These are phyloP conservation scores for Monomorium pharaonis DNA, from an alignment of 1,140 invertebrate genomes.

Conservation along the genomic window DNA sequence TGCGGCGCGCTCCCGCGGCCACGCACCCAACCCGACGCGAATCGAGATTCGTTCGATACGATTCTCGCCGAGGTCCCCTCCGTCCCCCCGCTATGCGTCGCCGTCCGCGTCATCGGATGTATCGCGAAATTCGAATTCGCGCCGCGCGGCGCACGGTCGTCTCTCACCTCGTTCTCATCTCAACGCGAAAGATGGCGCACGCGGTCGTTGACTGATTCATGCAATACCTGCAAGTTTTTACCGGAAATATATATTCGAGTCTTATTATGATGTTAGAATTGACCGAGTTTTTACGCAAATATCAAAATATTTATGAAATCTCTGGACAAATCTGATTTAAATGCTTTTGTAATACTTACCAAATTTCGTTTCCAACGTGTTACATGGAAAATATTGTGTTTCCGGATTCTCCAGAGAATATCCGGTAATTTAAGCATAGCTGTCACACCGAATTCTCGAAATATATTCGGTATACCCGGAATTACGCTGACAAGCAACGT, in stretches of 20 bases:
- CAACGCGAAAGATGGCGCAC: background rate
- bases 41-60: conserved; percentile 55
- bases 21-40: conserved; percentile 47
- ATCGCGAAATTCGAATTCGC: too few relatives aligned
- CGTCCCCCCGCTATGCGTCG: too few relatives aligned
- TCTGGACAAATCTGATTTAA: too few relatives aligned
- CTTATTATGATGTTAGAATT: background rate
- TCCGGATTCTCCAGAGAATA: too few relatives aligned
- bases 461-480: too few relatives aligned
- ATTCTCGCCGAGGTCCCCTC: too few relatives aligned
- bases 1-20: conserved; percentile 78
- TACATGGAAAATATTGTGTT: too few relatives aligned
- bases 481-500: too few relatives aligned
- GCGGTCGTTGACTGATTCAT: background rate
- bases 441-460: background rate
- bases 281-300: background rate
- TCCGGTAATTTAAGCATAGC: background rate
- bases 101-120: background rate
- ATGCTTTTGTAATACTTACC: too few relatives aligned
- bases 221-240: background rate
- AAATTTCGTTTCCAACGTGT: too few relatives aligned
- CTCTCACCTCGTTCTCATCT: background rate
- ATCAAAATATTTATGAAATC: too few relatives aligned
- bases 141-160: too few relatives aligned
- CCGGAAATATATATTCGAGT: background rate